A percentile compares a stretch with the other conserved stretches of the same genome.
Evolutionary conservation across 2,113 vertebrate species (phyloP).

Genomic region (Mungos mungo): DNA sequence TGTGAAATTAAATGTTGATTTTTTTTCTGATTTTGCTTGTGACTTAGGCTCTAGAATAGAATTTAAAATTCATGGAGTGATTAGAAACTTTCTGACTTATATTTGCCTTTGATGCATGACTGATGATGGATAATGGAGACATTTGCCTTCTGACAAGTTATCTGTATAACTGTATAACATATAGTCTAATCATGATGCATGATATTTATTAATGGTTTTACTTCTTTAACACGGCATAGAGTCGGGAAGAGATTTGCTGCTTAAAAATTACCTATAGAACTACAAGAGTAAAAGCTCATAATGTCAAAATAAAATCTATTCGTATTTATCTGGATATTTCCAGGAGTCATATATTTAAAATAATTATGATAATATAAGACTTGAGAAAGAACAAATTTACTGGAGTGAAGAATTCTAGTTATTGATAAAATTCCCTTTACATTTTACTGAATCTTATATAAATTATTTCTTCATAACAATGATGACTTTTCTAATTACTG

Average conservation of each 20-base stretch:
- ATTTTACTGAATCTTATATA: not conserved
- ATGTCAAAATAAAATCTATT: not conserved
- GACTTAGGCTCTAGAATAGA: not conserved
- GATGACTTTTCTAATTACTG: not conserved
- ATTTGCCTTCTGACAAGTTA: not conserved
- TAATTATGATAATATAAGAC: not conserved
- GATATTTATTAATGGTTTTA: not conserved
- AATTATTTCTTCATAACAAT: not conserved
- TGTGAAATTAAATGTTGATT: not conserved
- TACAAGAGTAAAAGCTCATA: not conserved
- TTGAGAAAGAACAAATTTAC: not conserved
- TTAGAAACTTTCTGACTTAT: not conserved
- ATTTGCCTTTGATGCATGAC: not conserved
- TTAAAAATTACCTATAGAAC: not conserved
- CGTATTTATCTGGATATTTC: not conserved
- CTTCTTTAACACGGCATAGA: not conserved
- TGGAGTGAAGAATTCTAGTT: not conserved
- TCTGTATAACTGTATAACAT: not conserved
- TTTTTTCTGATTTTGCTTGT: not conserved
- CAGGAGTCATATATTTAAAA: not conserved
- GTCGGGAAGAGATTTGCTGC: not conserved
- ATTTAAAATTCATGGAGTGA: not conserved
- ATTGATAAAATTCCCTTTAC: not conserved
- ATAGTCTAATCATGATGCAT: not conserved
- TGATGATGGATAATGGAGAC: not conserved